Conservation (phyloP, 2,888 invertebrate species). For the Digitonthophagus gazella region DNA sequence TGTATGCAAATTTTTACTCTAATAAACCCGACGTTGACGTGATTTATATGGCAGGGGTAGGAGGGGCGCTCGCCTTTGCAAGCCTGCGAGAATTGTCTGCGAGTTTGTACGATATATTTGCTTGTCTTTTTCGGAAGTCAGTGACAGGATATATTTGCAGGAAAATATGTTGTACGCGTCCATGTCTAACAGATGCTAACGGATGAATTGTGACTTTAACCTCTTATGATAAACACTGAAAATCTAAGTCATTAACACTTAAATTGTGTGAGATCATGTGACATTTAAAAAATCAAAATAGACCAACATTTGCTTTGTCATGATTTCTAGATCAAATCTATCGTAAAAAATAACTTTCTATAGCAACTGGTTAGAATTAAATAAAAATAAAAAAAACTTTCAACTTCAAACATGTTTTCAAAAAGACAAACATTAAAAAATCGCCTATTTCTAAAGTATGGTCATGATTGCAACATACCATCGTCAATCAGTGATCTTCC, state of each 20-base stretch:
- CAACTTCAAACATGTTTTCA: neutral
- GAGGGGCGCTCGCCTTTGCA: neutral
- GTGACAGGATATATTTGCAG: neutral
- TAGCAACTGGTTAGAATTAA: neutral
- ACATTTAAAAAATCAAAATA: no score
- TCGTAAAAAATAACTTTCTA: neutral
- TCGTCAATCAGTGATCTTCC: constrained; percentile 20
- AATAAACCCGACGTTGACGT: neutral
- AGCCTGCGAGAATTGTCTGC: neutral
- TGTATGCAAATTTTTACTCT: neutral
- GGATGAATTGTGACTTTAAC: neutral
- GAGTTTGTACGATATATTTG: neutral
- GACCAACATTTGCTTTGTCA: no score
- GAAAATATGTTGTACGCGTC: neutral
- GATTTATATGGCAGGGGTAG: neutral
- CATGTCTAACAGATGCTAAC: neutral
- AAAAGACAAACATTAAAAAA: neutral
- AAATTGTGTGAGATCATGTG: neutral
- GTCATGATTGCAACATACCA: constrained; percentile 25
- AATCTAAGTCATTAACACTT: no score
- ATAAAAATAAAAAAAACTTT: neutral
- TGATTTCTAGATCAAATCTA: no score
- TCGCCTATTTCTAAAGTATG: constrained; percentile 20
- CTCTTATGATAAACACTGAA: neutral
- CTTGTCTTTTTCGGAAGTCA: neutral